These are phyloP conservation scores for Andrena marginata DNA, from an alignment of 2,888 invertebrate genomes.

Conservation along the genomic window DNA sequence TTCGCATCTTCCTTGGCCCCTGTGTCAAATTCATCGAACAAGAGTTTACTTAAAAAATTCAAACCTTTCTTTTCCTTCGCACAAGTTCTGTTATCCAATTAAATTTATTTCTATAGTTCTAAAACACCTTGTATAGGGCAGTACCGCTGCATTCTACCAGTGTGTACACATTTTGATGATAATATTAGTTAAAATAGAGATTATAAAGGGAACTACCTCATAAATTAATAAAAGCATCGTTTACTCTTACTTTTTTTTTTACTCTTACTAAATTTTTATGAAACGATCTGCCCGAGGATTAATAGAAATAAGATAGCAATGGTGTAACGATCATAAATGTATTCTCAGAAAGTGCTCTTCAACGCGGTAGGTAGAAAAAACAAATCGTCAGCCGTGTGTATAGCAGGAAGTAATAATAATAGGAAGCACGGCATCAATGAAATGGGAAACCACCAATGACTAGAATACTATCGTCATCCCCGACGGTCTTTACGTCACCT, in stretches of 20 bases:
- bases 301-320: background rate
- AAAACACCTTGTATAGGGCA: background rate
- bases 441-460: constrained; percentile 59
- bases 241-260: background rate
- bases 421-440: constrained; percentile 53
- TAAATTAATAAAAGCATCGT: background rate
- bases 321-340: background rate
- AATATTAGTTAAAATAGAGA: too few species aligned
- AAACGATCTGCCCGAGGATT: background rate
- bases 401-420: constrained; percentile 42
- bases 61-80: background rate
- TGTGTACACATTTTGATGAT: too few species aligned
- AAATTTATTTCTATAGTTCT: too few species aligned
- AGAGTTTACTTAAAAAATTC: background rate
- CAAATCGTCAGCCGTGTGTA: background rate
- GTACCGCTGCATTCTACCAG: constrained; percentile 34
- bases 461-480: constrained; percentile 57
- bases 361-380: constrained; percentile 2
- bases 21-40: too few species aligned
- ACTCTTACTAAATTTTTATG: background rate
- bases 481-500: constrained; percentile 50
- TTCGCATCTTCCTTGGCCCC: too few species aligned
- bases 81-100: too few species aligned
- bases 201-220: background rate
- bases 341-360: background rate